Evolutionary conservation across 2,888 invertebrate species (phyloP).

Genomic region (Sphaerophoria rueppellii): DNA sequence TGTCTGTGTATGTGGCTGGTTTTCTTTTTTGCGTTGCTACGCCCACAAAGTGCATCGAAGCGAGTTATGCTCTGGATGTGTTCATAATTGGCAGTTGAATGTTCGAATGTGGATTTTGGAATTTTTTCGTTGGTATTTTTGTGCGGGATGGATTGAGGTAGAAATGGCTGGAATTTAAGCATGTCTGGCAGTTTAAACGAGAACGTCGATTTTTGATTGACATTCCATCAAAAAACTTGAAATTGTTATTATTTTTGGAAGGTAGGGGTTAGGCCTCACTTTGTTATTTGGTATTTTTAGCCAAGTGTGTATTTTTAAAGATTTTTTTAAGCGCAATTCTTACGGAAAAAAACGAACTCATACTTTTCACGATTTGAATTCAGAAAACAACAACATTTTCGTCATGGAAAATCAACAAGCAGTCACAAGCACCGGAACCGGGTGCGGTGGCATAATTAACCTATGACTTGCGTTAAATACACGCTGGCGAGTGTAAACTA

Average conservation of each 20-base stretch:
- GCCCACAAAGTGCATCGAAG: constrained; percentile 46
- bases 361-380: constrained; percentile 47
- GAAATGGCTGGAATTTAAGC: too few species aligned
- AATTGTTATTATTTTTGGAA: too few species aligned
- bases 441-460: constrained; percentile 56
- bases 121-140: neutral
- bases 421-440: constrained; percentile 24
- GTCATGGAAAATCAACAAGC: neutral
- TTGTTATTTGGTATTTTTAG: too few species aligned
- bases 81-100: constrained; percentile 25
- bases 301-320: too few species aligned
- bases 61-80: constrained; percentile 7
- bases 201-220: too few species aligned
- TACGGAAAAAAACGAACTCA: constrained; percentile 1
- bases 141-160: neutral
- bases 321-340: too few species aligned
- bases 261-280: too few species aligned
- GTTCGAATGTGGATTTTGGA: neutral
- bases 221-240: too few species aligned
- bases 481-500: constrained; percentile 61
- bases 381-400: neutral
- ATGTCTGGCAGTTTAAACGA: too few species aligned
- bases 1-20: neutral
- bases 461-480: constrained; percentile 41
- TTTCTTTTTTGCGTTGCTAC: neutral